Conservation (phyloP, 2,888 invertebrate species). For the Ophioninae sp. region DNA sequence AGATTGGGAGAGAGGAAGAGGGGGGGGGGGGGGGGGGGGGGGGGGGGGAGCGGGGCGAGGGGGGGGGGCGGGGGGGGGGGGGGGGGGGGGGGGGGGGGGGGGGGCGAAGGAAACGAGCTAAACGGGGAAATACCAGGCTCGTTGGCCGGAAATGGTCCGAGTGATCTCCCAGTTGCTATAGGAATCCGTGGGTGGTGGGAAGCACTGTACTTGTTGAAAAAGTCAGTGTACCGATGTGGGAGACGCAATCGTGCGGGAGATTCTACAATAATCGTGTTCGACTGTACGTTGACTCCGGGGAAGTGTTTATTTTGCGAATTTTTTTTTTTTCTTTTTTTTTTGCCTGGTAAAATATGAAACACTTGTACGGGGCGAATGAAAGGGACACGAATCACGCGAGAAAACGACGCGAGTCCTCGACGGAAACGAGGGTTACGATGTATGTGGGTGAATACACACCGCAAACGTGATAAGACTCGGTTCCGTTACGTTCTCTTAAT, state of each 20-base stretch:
- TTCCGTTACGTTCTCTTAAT: slow-evolving; percentile 71
- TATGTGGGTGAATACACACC: background rate
- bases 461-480: slow-evolving; percentile 59
- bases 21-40: no score
- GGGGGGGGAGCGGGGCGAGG: background rate
- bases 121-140: slow-evolving; percentile 60
- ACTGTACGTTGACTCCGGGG: background rate
- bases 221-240: slow-evolving; percentile 45
- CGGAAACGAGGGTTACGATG: slow-evolving; percentile 29
- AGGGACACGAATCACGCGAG: background rate
- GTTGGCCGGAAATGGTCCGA: slow-evolving; percentile 62
- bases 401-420: slow-evolving; percentile 8
- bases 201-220: background rate
- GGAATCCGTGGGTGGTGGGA: slow-evolving; percentile 22
- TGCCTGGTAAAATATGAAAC: no score
- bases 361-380: no score
- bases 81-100: background rate
- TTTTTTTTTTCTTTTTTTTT: background rate
- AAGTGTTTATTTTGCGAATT: background rate
- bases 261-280: slow-evolving; percentile 42
- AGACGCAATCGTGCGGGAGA: slow-evolving; percentile 57
- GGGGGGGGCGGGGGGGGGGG: background rate
- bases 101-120: slow-evolving; percentile 37
- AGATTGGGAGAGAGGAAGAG: no score
- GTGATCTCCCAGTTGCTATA: slow-evolving; percentile 48